These are phyloP conservation scores for Parapristionchus giblindavisi DNA, from an alignment of 2,888 invertebrate genomes.

Conservation along the genomic window DNA sequence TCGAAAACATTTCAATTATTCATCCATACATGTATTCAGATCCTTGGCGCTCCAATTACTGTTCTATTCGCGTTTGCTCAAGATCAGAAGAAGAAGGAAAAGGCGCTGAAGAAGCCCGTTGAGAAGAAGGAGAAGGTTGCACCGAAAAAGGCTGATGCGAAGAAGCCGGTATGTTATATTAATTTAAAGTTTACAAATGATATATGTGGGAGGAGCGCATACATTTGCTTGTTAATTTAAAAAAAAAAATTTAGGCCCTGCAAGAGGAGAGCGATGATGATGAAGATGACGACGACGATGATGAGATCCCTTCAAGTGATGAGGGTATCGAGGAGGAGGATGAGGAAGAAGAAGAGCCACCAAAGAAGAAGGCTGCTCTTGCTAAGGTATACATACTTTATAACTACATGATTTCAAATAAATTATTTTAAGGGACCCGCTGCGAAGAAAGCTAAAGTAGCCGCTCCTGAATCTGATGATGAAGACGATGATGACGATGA, in stretches of 20 bases:
- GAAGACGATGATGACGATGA: conserved; percentile 35
- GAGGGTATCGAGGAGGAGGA: conserved; percentile 56
- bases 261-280: conserved; percentile 11
- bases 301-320: conserved; percentile 52
- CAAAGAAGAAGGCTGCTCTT: conserved; percentile 46
- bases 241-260: neutral
- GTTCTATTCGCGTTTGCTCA: conserved; percentile 46
- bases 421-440: neutral
- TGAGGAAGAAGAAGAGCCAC: conserved; percentile 43
- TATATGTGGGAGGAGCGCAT: too few relatives aligned
- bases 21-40: conserved; percentile 9
- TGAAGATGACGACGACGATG: conserved; percentile 46
- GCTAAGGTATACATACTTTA: conserved; percentile 19
- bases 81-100: neutral
- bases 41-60: conserved; percentile 46
- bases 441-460: conserved; percentile 18
- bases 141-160: conserved; percentile 21
- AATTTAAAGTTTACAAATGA: too few relatives aligned
- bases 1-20: neutral
- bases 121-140: conserved; percentile 13
- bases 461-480: conserved; percentile 33
- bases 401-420: neutral
- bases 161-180: conserved; percentile 24
- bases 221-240: neutral
- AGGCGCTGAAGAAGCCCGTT: neutral